These are phyloP conservation scores for Venturia canescens DNA, from an alignment of 1,140 invertebrate genomes.

Conservation along the genomic window DNA sequence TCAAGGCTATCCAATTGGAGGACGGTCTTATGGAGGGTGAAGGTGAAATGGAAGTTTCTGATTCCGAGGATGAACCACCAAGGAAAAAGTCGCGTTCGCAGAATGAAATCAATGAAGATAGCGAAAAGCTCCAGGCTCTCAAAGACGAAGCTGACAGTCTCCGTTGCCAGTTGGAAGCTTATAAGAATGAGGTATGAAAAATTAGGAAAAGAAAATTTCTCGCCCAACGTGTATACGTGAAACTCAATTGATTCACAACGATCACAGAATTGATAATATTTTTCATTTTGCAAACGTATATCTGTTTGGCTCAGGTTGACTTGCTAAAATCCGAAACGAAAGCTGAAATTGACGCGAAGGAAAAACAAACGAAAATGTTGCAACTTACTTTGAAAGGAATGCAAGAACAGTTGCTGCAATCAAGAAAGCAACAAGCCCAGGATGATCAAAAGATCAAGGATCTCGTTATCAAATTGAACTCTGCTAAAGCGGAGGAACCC, in stretches of 20 bases:
- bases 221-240: no score
- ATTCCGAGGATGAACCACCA: conserved; percentile 81
- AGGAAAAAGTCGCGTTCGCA: conserved; percentile 75
- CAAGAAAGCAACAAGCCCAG: conserved; percentile 80
- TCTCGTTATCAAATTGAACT: conserved; percentile 78
- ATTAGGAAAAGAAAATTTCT: neutral
- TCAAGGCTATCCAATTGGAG: conserved; percentile 86
- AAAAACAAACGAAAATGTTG: conserved; percentile 84
- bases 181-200: conserved; percentile 90
- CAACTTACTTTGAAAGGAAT: conserved; percentile 89
- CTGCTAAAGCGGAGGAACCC: conserved; percentile 68
- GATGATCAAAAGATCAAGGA: conserved; percentile 81
- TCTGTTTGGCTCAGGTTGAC: conserved; percentile 75
- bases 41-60: conserved; percentile 90
- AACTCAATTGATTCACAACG: neutral
- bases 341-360: conserved; percentile 82
- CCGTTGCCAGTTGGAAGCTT: conserved; percentile 94
- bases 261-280: neutral
- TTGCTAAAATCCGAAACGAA: conserved; percentile 83
- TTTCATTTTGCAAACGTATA: neutral
- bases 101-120: conserved; percentile 65
- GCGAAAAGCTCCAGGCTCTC: conserved; percentile 67
- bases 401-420: conserved; percentile 85
- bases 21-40: conserved; percentile 84
- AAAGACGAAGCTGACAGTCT: conserved; percentile 94